Percentiles rank a stretch among this genome's conserved stretches.
phyloP scores from a whole-genome alignment of 2,888 invertebrate genomes.

The Netelia melanura region DNA sequence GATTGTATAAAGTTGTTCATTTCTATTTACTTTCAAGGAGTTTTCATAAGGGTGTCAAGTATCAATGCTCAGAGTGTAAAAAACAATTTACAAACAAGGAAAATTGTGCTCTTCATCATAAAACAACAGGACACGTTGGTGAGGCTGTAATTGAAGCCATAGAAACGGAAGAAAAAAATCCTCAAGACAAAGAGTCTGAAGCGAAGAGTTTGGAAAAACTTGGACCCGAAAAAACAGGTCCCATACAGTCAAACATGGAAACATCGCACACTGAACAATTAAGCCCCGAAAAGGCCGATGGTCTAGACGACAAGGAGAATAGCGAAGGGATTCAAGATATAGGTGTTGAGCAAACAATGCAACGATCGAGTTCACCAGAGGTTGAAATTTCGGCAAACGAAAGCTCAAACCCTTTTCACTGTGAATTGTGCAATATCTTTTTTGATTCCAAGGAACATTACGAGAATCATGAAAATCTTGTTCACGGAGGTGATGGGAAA shows the following conservation, averaged over 20 bases:
- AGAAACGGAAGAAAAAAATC: conserved; percentile 65
- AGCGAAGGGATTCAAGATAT: conserved; percentile 23
- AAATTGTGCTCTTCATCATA: conserved; percentile 87
- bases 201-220: background rate
- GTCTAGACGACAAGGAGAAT: conserved; percentile 6
- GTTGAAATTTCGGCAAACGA: conserved; percentile 6
- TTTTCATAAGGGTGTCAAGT: conserved; percentile 88
- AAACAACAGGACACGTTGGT: conserved; percentile 86
- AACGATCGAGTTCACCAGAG: conserved; percentile 18
- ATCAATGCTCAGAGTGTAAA: conserved; percentile 87
- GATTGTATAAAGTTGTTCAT: background rate
- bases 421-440: conserved; percentile 87
- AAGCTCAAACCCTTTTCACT: conserved; percentile 82
- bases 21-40: conserved; percentile 75
- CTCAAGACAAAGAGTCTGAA: conserved; percentile 29
- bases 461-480: conserved; percentile 87
- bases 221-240: conserved; percentile 12
- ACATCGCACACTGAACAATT: conserved; percentile 14
- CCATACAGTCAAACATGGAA: conserved; percentile 14
- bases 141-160: conserved; percentile 85
- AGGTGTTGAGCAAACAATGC: conserved; percentile 47
- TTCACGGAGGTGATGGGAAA: conserved; percentile 86
- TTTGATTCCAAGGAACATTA: conserved; percentile 88
- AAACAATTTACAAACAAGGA: conserved; percentile 85
- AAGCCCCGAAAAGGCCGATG: conserved; percentile 16